Evolutionary conservation across 2,113 vertebrate genomes (phyloP), one percentile per base, ranked within the genome.

Genomic region (Struthidea cinerea): DNA sequence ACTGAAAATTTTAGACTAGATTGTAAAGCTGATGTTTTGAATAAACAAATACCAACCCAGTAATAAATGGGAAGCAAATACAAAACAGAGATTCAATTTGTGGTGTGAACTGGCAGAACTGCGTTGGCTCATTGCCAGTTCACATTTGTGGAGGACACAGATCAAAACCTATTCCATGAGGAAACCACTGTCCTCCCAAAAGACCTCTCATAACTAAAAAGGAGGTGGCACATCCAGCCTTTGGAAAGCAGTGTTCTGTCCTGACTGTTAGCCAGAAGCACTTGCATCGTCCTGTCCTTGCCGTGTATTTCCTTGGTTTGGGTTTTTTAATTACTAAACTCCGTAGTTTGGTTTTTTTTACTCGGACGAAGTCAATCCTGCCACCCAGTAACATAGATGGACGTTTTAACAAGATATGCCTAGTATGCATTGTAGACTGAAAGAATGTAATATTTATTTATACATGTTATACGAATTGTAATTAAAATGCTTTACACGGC

Each of bases 401-500:
- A 94, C 55, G 3, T 97, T 93, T 97, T 85, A 96, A 97, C 96
- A 96, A 92, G 90, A 46, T 94, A 97, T 96, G 97, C 97, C 97
- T 97, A 98, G 97, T 97, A 97, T 93, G 93, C 97, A 91, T 96
- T 97, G 96, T 98, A 98, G 98, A 98, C 92, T 96, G 96, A 97
- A 96, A 97, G 97, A 98, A 98, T 96, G 96, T 98, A 98, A 98
- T 97, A 97, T 97, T 98, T 98, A 98, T 98, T 98, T 98, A 98
- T 97, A 98, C 96, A 53, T 96, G 96, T 92, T 97, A 98, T 96
- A 98, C 74, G 28, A 64, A 84, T 93, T 98, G 97, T 98, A 98
- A 98, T 98, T 99, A 98, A 99, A 99, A 97, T 97, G 97, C 98
- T 98, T 98, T 98, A 97, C 98, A 97, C 97, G 88, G 97, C 97